phyloP scores from a whole-genome alignment of 2,797 vertebrate genomes.

The Helicolenus hilgendorfi region DNA sequence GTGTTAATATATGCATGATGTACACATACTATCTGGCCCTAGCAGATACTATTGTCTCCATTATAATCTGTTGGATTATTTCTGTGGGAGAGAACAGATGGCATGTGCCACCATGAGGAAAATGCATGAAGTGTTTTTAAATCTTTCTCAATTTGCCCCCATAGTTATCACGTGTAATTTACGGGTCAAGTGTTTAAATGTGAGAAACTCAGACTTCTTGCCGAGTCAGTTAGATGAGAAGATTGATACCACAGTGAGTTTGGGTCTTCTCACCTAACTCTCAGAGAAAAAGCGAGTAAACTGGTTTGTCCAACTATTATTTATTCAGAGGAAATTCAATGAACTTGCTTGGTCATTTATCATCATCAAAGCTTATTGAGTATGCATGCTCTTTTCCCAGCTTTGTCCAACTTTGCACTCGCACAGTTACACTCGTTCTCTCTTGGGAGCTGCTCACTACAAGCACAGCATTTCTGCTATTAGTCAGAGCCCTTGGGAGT shows the following conservation, averaged over 20 bases:
- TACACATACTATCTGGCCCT: neutral
- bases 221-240: neutral
- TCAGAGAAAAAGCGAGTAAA: neutral
- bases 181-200: neutral
- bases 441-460: neutral
- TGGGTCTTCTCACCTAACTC: neutral
- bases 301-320: neutral
- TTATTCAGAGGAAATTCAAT: neutral
- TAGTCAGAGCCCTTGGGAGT: neutral
- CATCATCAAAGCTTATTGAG: constrained; percentile 13
- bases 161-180: neutral
- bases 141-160: neutral
- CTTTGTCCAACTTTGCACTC: neutral
- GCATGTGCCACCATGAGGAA: neutral
- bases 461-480: constrained; percentile 1
- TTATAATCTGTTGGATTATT: neutral
- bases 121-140: neutral
- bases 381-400: constrained; percentile 8
- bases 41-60: constrained; percentile 11
- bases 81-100: neutral
- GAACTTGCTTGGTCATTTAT: constrained; percentile 11
- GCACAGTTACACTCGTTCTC: neutral
- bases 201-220: neutral
- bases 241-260: neutral
- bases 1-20: neutral